Evolutionary conservation across 2,113 vertebrate genomes (phyloP).

Genomic region (Tursiops truncatus): DNA sequence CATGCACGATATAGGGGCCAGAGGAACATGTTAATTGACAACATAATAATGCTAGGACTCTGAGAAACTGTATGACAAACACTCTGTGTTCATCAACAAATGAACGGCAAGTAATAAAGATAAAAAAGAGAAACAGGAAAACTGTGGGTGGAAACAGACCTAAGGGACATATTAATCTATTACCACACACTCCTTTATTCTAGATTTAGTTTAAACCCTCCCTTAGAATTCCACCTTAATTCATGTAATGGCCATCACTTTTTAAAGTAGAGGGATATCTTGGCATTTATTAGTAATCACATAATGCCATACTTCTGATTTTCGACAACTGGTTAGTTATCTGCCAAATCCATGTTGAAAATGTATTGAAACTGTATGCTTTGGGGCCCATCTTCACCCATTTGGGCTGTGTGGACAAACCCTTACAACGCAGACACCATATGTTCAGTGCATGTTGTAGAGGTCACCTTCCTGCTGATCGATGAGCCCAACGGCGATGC

Average conservation of each 20-base stretch:
- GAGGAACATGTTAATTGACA: not conserved
- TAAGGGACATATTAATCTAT: not conserved
- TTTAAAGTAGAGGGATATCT: not conserved
- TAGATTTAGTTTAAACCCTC: not conserved
- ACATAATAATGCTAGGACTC: not conserved
- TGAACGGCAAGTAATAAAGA: not conserved
- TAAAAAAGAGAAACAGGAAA: not conserved
- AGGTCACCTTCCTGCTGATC: not conserved
- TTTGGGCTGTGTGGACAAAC: not conserved
- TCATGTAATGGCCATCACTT: not conserved
- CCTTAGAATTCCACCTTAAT: not conserved
- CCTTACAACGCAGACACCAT: not conserved
- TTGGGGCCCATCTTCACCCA: not conserved
- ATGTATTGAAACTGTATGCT: accelerated
- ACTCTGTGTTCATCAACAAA: not conserved
- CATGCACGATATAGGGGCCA: too few relatives aligned
- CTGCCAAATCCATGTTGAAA: not conserved
- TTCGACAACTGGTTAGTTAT: not conserved
- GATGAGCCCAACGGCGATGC: too few relatives aligned
- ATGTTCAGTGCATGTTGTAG: too few relatives aligned
- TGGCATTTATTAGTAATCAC: not conserved
- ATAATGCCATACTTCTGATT: not conserved
- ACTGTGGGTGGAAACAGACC: not conserved
- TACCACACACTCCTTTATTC: not conserved
- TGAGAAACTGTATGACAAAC: not conserved